Conservation (phyloP, 2,113 vertebrate species). For the Gobius niger region DNA sequence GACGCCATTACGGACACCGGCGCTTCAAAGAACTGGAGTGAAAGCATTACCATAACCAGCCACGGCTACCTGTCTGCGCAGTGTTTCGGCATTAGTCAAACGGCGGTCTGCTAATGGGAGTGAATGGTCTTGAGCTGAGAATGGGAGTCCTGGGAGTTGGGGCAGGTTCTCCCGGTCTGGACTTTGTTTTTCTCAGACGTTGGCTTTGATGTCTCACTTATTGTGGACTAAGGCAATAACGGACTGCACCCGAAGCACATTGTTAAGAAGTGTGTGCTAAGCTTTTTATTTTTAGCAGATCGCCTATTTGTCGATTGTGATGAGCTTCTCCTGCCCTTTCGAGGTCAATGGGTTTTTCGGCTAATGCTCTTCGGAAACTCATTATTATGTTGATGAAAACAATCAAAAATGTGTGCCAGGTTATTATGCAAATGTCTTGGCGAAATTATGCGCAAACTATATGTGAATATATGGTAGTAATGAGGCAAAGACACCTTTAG, state of each 20-base stretch:
- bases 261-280: conserved; percentile 55
- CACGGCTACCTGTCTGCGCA: conserved; percentile 59
- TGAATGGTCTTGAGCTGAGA: conserved; percentile 38
- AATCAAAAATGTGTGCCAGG: neutral
- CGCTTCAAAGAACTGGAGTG: conserved; percentile 63
- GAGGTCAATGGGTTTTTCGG: conserved; percentile 54
- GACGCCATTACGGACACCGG: conserved; percentile 57
- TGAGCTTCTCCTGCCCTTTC: conserved; percentile 45
- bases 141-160: conserved; percentile 39
- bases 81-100: conserved; percentile 53
- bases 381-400: conserved; percentile 36
- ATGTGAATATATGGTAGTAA: no score
- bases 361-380: conserved; percentile 63
- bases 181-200: conserved; percentile 36
- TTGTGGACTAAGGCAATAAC: conserved; percentile 50
- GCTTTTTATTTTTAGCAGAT: conserved; percentile 26
- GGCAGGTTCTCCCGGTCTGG: conserved; percentile 49
- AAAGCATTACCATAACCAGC: conserved; percentile 57
- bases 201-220: conserved; percentile 63
- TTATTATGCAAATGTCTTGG: neutral
- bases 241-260: conserved; percentile 32
- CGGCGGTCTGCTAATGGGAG: conserved; percentile 51
- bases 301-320: conserved; percentile 25
- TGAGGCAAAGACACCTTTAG: no score
- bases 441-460: no score